These are phyloP conservation scores for Scolopax mira DNA, from an alignment of 2,113 vertebrate species.

Conservation along the genomic window DNA sequence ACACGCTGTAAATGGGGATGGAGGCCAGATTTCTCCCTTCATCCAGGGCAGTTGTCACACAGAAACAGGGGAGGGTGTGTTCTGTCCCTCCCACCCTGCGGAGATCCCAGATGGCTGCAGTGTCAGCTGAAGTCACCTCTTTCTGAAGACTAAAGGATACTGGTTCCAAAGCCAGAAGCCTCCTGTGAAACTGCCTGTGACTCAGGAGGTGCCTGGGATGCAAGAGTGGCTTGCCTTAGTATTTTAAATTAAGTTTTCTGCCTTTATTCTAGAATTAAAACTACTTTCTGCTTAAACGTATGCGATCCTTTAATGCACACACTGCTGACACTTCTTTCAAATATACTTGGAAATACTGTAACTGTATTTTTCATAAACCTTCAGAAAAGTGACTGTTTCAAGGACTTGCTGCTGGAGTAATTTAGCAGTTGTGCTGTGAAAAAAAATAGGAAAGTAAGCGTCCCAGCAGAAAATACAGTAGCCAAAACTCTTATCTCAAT, in stretches of 20 bases:
- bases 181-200: not conserved
- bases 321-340: not conserved
- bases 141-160: not conserved
- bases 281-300: not conserved
- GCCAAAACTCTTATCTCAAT: not conserved
- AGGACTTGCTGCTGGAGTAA: not conserved
- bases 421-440: not conserved
- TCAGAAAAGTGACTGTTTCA: not conserved
- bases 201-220: not conserved
- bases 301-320: not conserved
- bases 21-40: not conserved
- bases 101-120: not conserved
- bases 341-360: not conserved
- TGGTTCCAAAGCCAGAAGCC: not conserved
- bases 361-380: not conserved
- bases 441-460: not conserved
- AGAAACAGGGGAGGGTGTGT: not conserved
- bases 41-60: not conserved
- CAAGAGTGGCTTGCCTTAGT: not conserved
- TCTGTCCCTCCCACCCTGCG: not conserved
- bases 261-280: not conserved
- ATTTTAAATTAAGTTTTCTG: not conserved
- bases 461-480: not conserved
- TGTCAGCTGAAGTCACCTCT: not conserved
- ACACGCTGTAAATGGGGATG: accelerated